phyloP scores from a whole-genome alignment of 2,888 invertebrate genomes.

The Thysanoteuthis rhombus region DNA sequence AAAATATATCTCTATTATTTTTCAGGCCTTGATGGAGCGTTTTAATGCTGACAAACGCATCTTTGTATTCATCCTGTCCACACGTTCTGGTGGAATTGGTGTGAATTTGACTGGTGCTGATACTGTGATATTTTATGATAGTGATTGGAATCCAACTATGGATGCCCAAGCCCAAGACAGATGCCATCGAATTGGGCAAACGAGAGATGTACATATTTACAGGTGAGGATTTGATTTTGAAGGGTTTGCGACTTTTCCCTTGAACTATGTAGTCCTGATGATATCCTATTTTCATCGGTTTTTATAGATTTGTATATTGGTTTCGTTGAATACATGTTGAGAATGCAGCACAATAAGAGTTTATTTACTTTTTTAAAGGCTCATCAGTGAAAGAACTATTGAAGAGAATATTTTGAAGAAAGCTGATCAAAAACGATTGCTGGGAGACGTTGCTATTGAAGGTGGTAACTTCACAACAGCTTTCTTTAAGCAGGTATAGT shows the following conservation, averaged over 20 bases:
- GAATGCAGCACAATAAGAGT: background rate
- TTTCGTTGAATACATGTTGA: background rate
- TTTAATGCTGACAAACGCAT: slow-evolving; percentile 95
- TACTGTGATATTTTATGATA: slow-evolving; percentile 99
- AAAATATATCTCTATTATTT: slow-evolving; percentile 23
- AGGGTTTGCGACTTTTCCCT: background rate
- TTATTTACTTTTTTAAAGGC: slow-evolving; percentile 70
- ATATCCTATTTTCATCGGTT: background rate
- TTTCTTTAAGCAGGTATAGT: slow-evolving; percentile 83
- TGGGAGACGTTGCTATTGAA: slow-evolving; percentile 97
- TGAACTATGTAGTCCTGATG: background rate
- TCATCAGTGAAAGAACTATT: slow-evolving; percentile 95
- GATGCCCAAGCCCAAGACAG: slow-evolving; percentile 83
- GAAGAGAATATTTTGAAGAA: slow-evolving; percentile 99
- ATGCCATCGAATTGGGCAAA: slow-evolving; percentile 99
- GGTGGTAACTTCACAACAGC: slow-evolving; percentile 98
- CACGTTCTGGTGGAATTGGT: slow-evolving; percentile 96
- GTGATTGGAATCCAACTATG: slow-evolving; percentile 99
- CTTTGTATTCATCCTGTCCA: slow-evolving; percentile 97
- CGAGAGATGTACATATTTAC: slow-evolving; percentile 97
- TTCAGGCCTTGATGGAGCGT: slow-evolving; percentile 87
- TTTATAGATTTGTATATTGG: background rate
- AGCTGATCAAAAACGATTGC: slow-evolving; percentile 94
- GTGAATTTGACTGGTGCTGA: slow-evolving; percentile 99
- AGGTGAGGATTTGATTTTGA: slow-evolving; percentile 68